These are phyloP conservation scores for Pyrochroa serraticornis DNA, from an alignment of 2,888 invertebrate genomes.

Conservation along the genomic window DNA sequence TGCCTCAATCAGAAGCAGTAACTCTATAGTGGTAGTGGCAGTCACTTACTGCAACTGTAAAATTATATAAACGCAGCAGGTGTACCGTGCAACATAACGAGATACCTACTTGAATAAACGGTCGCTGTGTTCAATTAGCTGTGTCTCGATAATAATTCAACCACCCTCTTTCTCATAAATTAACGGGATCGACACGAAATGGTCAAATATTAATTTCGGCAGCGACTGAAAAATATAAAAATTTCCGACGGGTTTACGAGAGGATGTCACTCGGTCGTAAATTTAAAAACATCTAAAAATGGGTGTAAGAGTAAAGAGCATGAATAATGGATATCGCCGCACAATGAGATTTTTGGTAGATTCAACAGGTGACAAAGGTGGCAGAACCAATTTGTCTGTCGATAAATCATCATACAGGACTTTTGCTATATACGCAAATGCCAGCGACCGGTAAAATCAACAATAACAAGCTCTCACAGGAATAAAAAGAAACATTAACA, in stretches of 20 bases:
- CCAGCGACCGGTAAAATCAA: too few relatives aligned
- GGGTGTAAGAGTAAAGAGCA: constrained; percentile 18
- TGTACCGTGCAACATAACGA: constrained; percentile 18
- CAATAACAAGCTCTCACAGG: too few relatives aligned
- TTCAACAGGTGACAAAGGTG: constrained; percentile 34
- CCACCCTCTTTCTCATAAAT: constrained; percentile 8
- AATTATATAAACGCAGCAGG: constrained; percentile 27
- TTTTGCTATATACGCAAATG: too few relatives aligned
- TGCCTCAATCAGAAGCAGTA: constrained; percentile 27
- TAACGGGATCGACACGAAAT: constrained; percentile 1
- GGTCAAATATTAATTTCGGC: constrained; percentile 13
- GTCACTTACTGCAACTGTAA: constrained; percentile 24
- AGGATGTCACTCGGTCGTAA: constrained; percentile 17
- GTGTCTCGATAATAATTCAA: neutral
- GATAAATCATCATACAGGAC: constrained; percentile 21
- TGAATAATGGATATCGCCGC: constrained; percentile 26
- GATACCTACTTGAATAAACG: constrained; percentile 22
- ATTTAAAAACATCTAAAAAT: constrained; percentile 30
- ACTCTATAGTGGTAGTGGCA: constrained; percentile 23
- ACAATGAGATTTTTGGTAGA: constrained; percentile 31
- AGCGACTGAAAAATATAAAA: constrained; percentile 5
- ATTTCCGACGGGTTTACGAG: constrained; percentile 18
- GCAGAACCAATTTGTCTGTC: constrained; percentile 26
- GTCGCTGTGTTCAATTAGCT: constrained; percentile 17
- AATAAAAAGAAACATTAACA: too few relatives aligned